Evolutionary conservation across 2,113 vertebrate genomes (phyloP).

Genomic region (Phyllostomus hastatus): DNA sequence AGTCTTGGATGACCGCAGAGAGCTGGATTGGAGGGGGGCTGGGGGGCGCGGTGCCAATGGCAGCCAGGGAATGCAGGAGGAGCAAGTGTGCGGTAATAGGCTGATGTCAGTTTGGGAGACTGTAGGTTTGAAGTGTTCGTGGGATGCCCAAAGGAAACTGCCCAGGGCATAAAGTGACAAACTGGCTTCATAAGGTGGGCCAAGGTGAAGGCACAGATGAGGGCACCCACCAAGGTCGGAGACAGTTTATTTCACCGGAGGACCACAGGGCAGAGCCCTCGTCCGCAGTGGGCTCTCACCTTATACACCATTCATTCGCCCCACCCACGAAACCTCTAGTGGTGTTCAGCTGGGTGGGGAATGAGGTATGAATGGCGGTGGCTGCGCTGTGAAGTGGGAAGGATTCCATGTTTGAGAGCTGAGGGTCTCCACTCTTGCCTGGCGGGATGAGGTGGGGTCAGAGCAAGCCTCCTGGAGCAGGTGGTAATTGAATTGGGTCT

Average conservation of each 20-base stretch:
- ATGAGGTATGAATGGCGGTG: not conserved
- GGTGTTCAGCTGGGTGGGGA: not conserved
- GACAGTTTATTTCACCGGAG: not conserved
- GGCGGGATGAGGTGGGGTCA: not conserved
- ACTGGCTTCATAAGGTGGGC: not conserved
- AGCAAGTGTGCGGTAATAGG: not conserved
- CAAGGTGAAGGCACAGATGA: not conserved
- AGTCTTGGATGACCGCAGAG: not conserved
- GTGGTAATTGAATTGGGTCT: not conserved
- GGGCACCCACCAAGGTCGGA: not conserved
- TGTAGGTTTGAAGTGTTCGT: not conserved
- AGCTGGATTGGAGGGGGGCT: rapidly evolving
- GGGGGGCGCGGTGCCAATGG: rapidly evolving
- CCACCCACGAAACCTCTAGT: not conserved
- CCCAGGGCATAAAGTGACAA: not conserved
- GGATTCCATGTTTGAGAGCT: too few relatives aligned
- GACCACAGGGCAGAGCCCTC: not conserved
- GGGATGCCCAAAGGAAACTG: not conserved
- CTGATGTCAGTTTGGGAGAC: not conserved
- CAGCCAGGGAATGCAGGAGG: not conserved
- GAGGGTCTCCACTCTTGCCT: not conserved
- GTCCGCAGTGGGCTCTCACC: not conserved
- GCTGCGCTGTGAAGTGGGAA: not conserved
- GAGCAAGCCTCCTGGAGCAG: not conserved
- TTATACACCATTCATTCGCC: not conserved